Evolutionary conservation across 2,888 invertebrate genomes (phyloP).

Genomic region (Cotesia congregata): DNA sequence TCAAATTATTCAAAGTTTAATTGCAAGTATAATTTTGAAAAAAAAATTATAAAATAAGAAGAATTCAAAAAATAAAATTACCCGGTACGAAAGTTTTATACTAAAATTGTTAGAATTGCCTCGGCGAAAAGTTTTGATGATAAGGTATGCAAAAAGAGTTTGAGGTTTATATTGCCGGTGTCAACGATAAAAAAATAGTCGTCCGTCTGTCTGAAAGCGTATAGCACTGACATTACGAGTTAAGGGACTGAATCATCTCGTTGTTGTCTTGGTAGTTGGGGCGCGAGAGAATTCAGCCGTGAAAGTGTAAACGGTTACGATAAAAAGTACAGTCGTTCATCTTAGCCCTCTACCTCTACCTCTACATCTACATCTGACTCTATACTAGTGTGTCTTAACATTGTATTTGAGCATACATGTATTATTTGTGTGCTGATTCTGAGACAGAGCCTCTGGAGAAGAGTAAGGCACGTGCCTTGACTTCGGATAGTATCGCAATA

Average conservation of each 20-base stretch:
- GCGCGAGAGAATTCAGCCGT: conserved; percentile 32
- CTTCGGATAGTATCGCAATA: conserved; percentile 32
- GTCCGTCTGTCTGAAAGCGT: conserved; percentile 15
- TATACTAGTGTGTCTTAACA: neutral
- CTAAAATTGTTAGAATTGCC: neutral
- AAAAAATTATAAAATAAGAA: too few species aligned
- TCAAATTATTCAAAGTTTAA: neutral
- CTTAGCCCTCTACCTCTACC: conserved; percentile 9
- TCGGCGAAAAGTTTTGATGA: neutral
- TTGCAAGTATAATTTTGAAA: neutral
- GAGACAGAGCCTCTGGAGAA: neutral
- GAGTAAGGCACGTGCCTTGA: conserved; percentile 33
- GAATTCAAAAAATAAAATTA: neutral
- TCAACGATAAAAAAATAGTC: conserved; percentile 19
- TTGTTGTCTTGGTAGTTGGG: neutral
- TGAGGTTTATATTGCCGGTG: neutral
- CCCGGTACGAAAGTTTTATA: neutral
- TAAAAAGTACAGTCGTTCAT: conserved; percentile 37
- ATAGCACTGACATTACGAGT: neutral
- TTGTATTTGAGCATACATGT: conserved; percentile 1
- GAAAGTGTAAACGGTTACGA: conserved; percentile 36
- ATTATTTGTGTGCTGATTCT: neutral
- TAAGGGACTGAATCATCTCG: conserved; percentile 26
- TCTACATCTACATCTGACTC: too few species aligned
- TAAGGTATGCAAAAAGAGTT: conserved; percentile 15